A percentile compares a stretch with the other conserved stretches of the same genome.
phyloP scores from a whole-genome alignment of 2,113 vertebrate species.

The Esox niger region DNA sequence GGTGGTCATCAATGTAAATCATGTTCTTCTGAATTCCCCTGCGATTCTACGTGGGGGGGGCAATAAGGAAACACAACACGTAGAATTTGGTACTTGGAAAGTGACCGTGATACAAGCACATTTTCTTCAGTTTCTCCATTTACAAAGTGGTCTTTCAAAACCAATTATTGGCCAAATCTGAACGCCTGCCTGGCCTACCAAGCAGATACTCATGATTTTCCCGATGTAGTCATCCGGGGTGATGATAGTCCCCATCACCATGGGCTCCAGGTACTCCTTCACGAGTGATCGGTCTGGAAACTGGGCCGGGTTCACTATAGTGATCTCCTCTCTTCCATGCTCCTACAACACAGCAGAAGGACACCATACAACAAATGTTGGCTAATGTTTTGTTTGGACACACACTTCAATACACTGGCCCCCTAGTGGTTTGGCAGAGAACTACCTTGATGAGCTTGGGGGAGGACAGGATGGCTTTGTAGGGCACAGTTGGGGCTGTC shows the following conservation, averaged over 20 bases:
- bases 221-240: constrained; percentile 83
- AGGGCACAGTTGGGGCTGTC: constrained; percentile 92
- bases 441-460: constrained; percentile 90
- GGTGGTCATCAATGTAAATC: constrained; percentile 81
- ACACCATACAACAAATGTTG: too few relatives aligned
- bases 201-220: constrained; percentile 87
- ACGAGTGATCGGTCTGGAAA: constrained; percentile 87
- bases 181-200: constrained; percentile 72
- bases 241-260: constrained; percentile 88
- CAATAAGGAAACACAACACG: not conserved
- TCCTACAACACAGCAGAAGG: constrained; percentile 71
- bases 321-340: constrained; percentile 81
- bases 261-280: constrained; percentile 88
- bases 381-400: too few relatives aligned
- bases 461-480: constrained; percentile 89
- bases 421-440: not conserved
- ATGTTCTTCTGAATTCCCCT: constrained; percentile 82
- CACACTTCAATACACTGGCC: too few relatives aligned
- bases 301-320: constrained; percentile 87
- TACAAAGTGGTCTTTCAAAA: constrained; percentile 80
- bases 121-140: constrained; percentile 87
- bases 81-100: constrained; percentile 87
- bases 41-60: constrained; percentile 60
- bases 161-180: not conserved
- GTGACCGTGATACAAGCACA: constrained; percentile 96